These are phyloP conservation scores for Pseudopleuronectes americanus DNA, from an alignment of 2,797 vertebrate species.

Conservation along the genomic window DNA sequence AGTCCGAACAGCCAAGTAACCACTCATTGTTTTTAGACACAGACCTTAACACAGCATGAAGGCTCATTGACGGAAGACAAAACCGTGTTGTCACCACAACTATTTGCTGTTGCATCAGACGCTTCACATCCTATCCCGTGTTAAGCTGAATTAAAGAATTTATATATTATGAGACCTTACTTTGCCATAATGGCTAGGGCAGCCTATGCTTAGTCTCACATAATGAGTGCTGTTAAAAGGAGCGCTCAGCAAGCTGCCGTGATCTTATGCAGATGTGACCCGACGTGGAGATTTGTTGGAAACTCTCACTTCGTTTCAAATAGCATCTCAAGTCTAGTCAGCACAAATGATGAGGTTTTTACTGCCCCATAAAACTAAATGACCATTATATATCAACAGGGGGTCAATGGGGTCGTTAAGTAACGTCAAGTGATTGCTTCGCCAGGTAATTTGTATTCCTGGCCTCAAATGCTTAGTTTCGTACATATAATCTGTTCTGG, in stretches of 20 bases:
- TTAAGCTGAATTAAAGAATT: constrained; percentile 8
- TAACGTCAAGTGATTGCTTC: constrained; percentile 36
- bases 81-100: neutral
- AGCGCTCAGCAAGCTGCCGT: constrained; percentile 25
- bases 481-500: constrained; percentile 36
- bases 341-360: constrained; percentile 59
- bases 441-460: constrained; percentile 50
- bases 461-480: constrained; percentile 34
- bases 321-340: constrained; percentile 53
- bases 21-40: neutral
- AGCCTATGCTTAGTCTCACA: constrained; percentile 14
- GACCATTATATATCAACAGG: constrained; percentile 62
- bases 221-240: constrained; percentile 43
- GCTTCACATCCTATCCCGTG: constrained; percentile 2
- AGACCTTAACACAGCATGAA: constrained; percentile 8
- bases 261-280: constrained; percentile 50
- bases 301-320: constrained; percentile 54
- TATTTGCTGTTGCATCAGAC: neutral
- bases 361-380: constrained; percentile 64
- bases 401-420: constrained; percentile 50
- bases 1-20: neutral
- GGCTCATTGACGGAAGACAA: neutral
- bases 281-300: constrained; percentile 57
- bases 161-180: constrained; percentile 10
- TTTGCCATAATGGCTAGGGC: neutral